Evolutionary conservation across 2,797 vertebrate genomes (phyloP).

Genomic region (Erpetoichthys calabaricus): DNA sequence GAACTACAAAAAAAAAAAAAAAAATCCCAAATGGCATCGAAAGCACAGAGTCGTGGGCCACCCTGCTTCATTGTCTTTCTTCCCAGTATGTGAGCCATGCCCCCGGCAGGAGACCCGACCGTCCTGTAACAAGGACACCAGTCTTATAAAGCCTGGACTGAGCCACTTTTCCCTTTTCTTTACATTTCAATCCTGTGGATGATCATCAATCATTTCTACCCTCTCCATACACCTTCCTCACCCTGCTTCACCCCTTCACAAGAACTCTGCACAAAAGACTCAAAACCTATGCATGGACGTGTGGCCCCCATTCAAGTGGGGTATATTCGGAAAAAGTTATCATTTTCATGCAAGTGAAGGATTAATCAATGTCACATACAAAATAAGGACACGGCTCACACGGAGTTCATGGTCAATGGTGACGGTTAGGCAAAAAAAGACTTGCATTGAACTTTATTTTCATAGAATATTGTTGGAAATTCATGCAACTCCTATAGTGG

Average conservation of each 20-base stretch:
- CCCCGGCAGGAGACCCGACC: conserved; percentile 18
- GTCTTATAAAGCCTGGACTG: conserved; percentile 4
- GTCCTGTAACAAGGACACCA: conserved; percentile 14
- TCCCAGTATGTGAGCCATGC: conserved; percentile 10
- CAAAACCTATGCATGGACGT: conserved; percentile 15
- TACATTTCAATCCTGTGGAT: conserved; percentile 18
- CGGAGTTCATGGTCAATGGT: too few relatives aligned
- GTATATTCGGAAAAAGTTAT: background rate
- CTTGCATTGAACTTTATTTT: too few relatives aligned
- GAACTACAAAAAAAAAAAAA: too few relatives aligned
- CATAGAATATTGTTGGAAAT: too few relatives aligned
- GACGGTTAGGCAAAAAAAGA: too few relatives aligned
- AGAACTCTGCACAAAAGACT: conserved; percentile 21
- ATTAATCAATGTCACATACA: too few relatives aligned
- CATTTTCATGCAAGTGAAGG: background rate
- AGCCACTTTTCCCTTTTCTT: conserved; percentile 7
- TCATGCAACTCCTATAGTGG: too few relatives aligned
- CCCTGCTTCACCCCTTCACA: conserved; percentile 18
- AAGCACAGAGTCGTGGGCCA: conserved; percentile 22
- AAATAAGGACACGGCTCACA: too few relatives aligned
- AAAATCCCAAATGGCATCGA: background rate
- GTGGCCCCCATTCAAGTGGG: conserved; percentile 4
- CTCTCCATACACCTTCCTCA: background rate
- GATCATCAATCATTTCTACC: conserved; percentile 25
- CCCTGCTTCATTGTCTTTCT: conserved; percentile 27